Base-by-base conservation (phyloP, 92 coral and sea anemone genomes). In the Bergia sp. region DNA sequence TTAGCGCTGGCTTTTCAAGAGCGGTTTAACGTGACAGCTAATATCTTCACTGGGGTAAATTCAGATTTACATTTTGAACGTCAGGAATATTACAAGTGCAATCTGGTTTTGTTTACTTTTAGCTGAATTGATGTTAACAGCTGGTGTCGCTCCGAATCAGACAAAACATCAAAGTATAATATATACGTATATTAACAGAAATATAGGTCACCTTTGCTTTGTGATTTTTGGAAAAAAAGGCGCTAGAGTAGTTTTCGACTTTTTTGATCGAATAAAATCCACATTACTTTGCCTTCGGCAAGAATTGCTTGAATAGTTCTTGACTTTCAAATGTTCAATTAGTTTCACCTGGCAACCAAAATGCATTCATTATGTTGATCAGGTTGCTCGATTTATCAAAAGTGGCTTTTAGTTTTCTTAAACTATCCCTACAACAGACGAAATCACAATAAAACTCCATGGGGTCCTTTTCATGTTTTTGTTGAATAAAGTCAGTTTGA, bases 1-100 rank as follows among this genome's bases (percentile, higher is more conserved):
- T 53, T 11, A 76, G 45, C 41, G 80, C 80, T 76, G 37, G 45
- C 80, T 39, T 76, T 76, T 76, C 37, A 76, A 76, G 50, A 38
- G 45, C 43, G 29, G 10, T 41, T 76, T 76, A 44, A 39, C 53
- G 45, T 16, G 69, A 61, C 69, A 21, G 12, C 29, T 45, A 45
- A 49, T 79, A 23, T 45, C 53, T 49, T 45, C 7, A 12, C 15
- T 66, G 76, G 20, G 38, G 36, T 71, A 72, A 84, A 84, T 69
- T 67, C 29, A 42, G 71, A 67, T 84, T 84, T 84, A 71, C 75
- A 84, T 42, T 72, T 84, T 84, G 18, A 36, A 72, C 67, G 77
- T 72, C 87, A 84, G 41, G 57, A 82, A 84, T 74, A 84, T 44
- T 69, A 71, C 77, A 69, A 84, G 78, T 29, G 79, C 65, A 84